Base-by-base conservation (phyloP, 1,140 invertebrate species). In the Tyrophagus putrescentiae region DNA sequence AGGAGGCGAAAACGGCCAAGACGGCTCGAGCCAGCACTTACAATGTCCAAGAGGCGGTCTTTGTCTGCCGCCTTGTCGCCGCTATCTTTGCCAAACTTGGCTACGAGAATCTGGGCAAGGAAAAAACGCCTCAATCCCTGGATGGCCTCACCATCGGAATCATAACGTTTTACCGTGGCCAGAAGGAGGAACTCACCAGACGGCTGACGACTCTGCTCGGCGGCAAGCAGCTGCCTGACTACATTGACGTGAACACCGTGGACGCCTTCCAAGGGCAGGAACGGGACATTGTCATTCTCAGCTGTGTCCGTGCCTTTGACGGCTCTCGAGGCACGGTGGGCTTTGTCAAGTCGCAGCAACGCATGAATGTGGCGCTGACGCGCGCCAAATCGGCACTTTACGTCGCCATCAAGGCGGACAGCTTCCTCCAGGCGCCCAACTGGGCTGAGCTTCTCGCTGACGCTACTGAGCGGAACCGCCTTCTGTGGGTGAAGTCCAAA, bases 261-360 rank as follows among this genome's bases (percentile, higher is more conserved):
- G 91, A 95, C 74, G 81, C 84, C 56, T 93, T 87, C 71, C 91
- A 95, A 76, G 91, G 91, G 0, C 77, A 85, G 70, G 88, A 96
- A 76, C 79, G 83, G 61, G 90, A 95, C 70, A 76, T 92, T 27
- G 82, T 95, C 28, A 77, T 96, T 32, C 78, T 95, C 66, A 91
- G 87, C 0, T 82, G 85, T 72, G 88, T 92, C 0, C 76, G 88
- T 63, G 83, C 82, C 39, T 62, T 66, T 23, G 63, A 61, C 33
- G 21, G 21, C 21, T 39, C 13, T 39, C 21, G 36, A 13, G 36
- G 36, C 21, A 39, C 13, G 13, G 78, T 84, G 41, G 83, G 83
- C 42, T 91, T 88, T 71, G 68, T 89, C 1, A 70, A 76, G 1
- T 80, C 84, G 67, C 72, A 70, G 4, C 81, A 85, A 67, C 75